phyloP scores from a whole-genome alignment of 2,113 vertebrate genomes.

The Sapajus apella region DNA sequence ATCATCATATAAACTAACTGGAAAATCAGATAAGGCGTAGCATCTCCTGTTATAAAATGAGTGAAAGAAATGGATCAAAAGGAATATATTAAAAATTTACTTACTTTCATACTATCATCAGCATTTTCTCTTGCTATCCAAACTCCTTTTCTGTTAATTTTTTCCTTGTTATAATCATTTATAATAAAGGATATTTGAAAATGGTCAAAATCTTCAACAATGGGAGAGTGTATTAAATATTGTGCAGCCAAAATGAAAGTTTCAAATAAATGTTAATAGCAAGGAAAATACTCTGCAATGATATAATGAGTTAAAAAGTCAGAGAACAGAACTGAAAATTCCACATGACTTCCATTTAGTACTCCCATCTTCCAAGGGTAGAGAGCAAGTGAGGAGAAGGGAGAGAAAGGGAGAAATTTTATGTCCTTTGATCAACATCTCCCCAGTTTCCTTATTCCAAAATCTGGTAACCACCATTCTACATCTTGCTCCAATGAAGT shows the following conservation, averaged over 20 bases:
- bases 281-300: not conserved
- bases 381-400: not conserved
- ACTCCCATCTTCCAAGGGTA: not conserved
- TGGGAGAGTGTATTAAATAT: not conserved
- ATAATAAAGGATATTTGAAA: not conserved
- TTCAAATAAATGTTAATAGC: not conserved
- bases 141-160: not conserved
- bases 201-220: not conserved
- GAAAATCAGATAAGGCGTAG: not conserved
- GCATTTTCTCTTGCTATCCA: not conserved
- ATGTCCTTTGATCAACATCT: not conserved
- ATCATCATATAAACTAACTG: not conserved
- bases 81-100: not conserved
- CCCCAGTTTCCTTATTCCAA: not conserved
- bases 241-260: not conserved
- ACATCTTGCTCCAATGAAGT: not conserved
- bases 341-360: not conserved
- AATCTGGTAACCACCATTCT: not conserved
- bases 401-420: not conserved
- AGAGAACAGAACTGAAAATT: not conserved
- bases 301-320: not conserved
- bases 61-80: not conserved
- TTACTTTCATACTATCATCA: not conserved
- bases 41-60: not conserved
- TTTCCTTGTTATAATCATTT: not conserved